phyloP scores from a whole-genome alignment of 2,113 vertebrate genomes.

The Crotalus viridis region DNA sequence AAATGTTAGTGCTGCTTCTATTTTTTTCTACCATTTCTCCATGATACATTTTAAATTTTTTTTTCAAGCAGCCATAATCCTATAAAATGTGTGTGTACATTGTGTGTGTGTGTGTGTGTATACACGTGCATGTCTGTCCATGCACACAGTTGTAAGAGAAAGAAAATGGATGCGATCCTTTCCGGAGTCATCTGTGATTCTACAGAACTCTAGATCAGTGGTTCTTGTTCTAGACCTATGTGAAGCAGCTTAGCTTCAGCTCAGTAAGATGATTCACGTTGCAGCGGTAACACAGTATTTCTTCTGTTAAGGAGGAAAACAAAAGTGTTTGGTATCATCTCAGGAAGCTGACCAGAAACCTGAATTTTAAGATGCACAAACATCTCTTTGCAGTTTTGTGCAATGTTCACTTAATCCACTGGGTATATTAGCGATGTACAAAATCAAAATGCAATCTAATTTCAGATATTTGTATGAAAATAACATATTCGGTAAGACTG shows the following conservation, averaged over 20 bases:
- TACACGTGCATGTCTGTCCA: neutral
- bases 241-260: neutral
- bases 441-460: neutral
- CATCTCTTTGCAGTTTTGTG: neutral
- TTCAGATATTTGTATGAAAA: neutral
- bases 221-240: neutral
- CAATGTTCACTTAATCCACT: neutral
- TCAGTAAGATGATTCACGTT: neutral
- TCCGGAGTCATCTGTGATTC: neutral
- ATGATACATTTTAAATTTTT: neutral
- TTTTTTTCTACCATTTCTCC: neutral
- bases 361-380: neutral
- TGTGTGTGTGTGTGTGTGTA: neutral
- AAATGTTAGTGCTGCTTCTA: neutral
- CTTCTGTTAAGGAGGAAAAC: neutral
- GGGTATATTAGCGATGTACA: neutral
- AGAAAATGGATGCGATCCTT: neutral
- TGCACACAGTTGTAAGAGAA: neutral
- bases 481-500: neutral
- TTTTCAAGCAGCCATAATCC: neutral
- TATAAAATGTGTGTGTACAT: neutral
- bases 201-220: neutral
- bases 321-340: neutral
- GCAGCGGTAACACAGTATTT: neutral
- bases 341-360: neutral